phyloP scores from a whole-genome alignment of 2,113 vertebrate genomes.

The Pseudorasbora parva region DNA sequence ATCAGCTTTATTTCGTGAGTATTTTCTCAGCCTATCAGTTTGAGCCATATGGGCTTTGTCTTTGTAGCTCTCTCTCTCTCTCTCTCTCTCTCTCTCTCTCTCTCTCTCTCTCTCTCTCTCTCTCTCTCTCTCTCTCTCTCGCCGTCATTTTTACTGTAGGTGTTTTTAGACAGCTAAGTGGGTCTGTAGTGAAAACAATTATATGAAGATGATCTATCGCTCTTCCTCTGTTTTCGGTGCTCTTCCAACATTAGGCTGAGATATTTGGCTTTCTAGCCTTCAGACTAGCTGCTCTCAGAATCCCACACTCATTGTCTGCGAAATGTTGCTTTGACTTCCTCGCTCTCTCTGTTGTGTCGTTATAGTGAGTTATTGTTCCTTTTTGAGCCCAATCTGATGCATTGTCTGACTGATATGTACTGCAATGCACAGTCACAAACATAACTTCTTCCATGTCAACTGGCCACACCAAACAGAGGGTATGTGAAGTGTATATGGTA shows the following conservation, averaged over 20 bases:
- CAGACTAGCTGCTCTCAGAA: slow-evolving; percentile 13
- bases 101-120: background rate
- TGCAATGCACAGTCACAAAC: slow-evolving; percentile 4
- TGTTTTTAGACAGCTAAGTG: slow-evolving; percentile 34
- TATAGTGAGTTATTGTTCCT: background rate
- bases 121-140: background rate
- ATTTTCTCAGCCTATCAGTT: slow-evolving; percentile 32
- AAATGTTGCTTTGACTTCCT: slow-evolving; percentile 1
- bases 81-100: background rate
- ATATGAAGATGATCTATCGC: slow-evolving; percentile 25
- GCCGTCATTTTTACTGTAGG: slow-evolving; percentile 8
- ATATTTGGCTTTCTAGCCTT: slow-evolving; percentile 8
- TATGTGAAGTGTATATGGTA: background rate
- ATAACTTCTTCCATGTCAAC: slow-evolving; percentile 12
- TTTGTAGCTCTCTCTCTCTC: slow-evolving; percentile 10
- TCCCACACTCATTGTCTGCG: background rate
- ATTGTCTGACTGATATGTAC: slow-evolving; percentile 11
- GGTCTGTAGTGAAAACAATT: slow-evolving; percentile 26
- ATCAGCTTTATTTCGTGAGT: slow-evolving; percentile 16
- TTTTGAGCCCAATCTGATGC: background rate
- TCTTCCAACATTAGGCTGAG: background rate
- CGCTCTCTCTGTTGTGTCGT: background rate
- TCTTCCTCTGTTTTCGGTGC: background rate
- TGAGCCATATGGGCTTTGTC: slow-evolving; percentile 17
- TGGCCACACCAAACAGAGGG: background rate